Percentiles rank a stretch among this genome's conserved stretches.
These are phyloP conservation scores for Machimus rusticus DNA, from an alignment of 2,888 invertebrate genomes.

Conservation along the genomic window DNA sequence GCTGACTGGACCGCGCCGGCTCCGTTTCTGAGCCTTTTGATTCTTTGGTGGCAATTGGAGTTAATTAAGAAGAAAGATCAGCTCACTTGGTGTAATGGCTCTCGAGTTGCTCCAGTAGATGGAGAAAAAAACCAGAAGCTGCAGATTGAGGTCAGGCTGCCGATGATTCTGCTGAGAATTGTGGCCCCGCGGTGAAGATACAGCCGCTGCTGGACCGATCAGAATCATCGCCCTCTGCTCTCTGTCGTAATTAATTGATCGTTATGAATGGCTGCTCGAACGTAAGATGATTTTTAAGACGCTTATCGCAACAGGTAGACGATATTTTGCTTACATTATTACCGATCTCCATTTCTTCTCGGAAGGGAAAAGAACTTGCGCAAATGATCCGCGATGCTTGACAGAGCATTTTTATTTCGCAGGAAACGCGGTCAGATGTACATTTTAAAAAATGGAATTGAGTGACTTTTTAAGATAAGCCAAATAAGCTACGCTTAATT, in stretches of 20 bases:
- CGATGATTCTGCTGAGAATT: background rate
- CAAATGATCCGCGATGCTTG: background rate
- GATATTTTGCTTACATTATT: background rate
- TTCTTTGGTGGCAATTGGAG: slow-evolving; percentile 25
- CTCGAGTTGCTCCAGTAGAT: background rate
- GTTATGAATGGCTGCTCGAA: background rate
- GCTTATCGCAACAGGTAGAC: slow-evolving; percentile 12
- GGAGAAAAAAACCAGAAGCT: slow-evolving; percentile 20
- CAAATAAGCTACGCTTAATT: background rate
- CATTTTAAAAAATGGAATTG: background rate
- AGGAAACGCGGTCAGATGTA: background rate
- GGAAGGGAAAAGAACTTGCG: background rate
- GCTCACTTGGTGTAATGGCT: slow-evolving; percentile 8
- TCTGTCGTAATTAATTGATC: slow-evolving; percentile 13
- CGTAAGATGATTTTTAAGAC: background rate
- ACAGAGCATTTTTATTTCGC: background rate
- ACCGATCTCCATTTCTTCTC: background rate
- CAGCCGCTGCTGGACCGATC: background rate
- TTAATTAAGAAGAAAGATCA: slow-evolving; percentile 33
- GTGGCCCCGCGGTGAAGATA: background rate
- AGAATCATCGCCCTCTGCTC: background rate
- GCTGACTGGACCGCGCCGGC: background rate
- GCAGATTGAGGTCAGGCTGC: slow-evolving; percentile 3
- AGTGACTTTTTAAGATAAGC: background rate
- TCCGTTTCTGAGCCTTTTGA: background rate